These are phyloP conservation scores for Eilema caniola DNA, from an alignment of 2,888 invertebrate species.

Conservation along the genomic window DNA sequence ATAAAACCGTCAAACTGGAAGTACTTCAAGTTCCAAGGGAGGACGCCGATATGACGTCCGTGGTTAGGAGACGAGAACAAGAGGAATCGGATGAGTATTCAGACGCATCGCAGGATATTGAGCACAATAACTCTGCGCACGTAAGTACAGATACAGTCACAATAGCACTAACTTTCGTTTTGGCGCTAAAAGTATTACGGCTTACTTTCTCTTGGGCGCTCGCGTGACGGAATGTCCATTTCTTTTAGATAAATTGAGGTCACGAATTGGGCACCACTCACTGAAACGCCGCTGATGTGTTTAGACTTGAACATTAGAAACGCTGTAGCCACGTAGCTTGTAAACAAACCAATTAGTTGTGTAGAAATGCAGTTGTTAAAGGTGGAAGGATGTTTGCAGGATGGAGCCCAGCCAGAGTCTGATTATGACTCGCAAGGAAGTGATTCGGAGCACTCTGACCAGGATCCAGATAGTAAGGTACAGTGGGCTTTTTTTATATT, in stretches of 20 bases:
- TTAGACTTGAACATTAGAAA: conserved; percentile 63
- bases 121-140: conserved; percentile 77
- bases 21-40: conserved; percentile 76
- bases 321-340: conserved; percentile 66
- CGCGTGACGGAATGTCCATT: conserved; percentile 84
- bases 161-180: conserved; percentile 75
- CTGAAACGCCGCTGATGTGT: conserved; percentile 69
- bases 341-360: conserved; percentile 52
- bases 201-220: conserved; percentile 81
- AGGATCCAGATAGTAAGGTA: conserved; percentile 92
- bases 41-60: conserved; percentile 84
- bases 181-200: conserved; percentile 77
- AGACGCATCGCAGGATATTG: conserved; percentile 82
- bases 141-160: conserved; percentile 70
- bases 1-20: conserved; percentile 79
- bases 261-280: conserved; percentile 78
- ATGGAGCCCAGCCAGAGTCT: conserved; percentile 75
- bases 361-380: conserved; percentile 78
- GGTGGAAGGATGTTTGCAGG: conserved; percentile 80
- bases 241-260: conserved; percentile 84
- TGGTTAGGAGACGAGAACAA: conserved; percentile 74
- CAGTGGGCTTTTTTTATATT: conserved; percentile 15
- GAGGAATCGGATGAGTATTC: conserved; percentile 84
- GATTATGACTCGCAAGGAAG: conserved; percentile 85
- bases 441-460: conserved; percentile 86